These are phyloP conservation scores for Corythaixoides concolor DNA, from an alignment of 2,113 vertebrate genomes.

Conservation along the genomic window DNA sequence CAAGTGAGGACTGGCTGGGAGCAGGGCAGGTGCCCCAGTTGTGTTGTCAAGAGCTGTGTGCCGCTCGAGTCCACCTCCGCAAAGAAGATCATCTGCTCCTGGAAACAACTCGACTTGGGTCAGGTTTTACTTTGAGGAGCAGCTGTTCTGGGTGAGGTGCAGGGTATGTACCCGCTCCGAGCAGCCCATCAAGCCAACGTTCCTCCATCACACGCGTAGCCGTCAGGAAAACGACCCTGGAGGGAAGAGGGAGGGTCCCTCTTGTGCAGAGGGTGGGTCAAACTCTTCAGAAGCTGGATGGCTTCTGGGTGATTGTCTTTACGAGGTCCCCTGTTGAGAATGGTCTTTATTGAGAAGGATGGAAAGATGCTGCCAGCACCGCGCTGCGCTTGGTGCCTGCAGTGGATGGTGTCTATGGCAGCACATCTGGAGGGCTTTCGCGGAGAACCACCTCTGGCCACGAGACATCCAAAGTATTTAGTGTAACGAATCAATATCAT, in stretches of 20 bases:
- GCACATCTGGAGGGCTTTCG: neutral
- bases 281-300: neutral
- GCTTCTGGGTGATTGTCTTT: neutral
- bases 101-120: accelerated
- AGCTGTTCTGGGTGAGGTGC: neutral
- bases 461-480: neutral
- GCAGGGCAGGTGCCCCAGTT: neutral
- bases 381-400: neutral
- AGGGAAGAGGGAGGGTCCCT: neutral
- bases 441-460: neutral
- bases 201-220: neutral
- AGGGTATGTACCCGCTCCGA: neutral
- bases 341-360: neutral
- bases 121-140: neutral
- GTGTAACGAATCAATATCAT: neutral
- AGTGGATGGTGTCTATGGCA: accelerated
- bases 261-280: neutral
- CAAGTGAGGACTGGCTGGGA: neutral
- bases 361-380: neutral
- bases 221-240: neutral
- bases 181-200: neutral
- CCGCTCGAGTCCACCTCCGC: neutral
- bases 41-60: neutral
- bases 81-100: neutral
- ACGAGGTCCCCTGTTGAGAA: neutral